Conservation (phyloP, 2,888 invertebrate species). For the Patella pellucida region DNA sequence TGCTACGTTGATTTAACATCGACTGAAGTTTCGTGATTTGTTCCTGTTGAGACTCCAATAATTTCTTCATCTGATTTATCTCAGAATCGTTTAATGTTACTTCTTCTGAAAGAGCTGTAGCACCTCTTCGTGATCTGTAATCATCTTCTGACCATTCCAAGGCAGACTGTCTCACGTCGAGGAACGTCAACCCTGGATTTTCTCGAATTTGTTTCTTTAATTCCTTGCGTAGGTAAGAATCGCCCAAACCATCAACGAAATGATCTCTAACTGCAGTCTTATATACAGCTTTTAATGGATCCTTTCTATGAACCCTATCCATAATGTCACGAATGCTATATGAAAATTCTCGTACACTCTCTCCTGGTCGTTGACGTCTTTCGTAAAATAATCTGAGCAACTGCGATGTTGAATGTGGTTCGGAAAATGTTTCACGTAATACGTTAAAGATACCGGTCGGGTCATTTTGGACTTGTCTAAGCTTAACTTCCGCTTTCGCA, state of each 20-base stretch:
- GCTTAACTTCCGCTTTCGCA: too few relatives aligned
- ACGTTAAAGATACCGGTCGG: too few relatives aligned
- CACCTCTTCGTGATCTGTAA: neutral
- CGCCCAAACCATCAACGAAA: neutral
- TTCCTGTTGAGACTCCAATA: neutral
- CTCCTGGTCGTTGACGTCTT: neutral
- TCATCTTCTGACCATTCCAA: conserved; percentile 10
- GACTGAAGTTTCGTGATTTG: neutral
- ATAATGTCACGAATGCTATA: neutral
- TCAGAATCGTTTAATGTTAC: neutral
- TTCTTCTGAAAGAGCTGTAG: neutral
- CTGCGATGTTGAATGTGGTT: neutral
- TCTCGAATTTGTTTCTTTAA: neutral
- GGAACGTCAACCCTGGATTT: neutral
- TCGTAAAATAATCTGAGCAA: neutral
- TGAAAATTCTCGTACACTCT: neutral
- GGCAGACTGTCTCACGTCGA: neutral
- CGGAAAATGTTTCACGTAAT: too few relatives aligned
- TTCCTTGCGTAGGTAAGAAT: neutral
- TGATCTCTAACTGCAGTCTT: neutral
- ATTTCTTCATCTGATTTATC: neutral
- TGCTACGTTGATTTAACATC: neutral
- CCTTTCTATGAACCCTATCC: neutral
- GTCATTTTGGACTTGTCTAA: too few relatives aligned
- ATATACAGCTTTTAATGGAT: neutral